Base-by-base conservation (phyloP, 2,113 vertebrate genomes). In the Oenanthe oenanthe region DNA sequence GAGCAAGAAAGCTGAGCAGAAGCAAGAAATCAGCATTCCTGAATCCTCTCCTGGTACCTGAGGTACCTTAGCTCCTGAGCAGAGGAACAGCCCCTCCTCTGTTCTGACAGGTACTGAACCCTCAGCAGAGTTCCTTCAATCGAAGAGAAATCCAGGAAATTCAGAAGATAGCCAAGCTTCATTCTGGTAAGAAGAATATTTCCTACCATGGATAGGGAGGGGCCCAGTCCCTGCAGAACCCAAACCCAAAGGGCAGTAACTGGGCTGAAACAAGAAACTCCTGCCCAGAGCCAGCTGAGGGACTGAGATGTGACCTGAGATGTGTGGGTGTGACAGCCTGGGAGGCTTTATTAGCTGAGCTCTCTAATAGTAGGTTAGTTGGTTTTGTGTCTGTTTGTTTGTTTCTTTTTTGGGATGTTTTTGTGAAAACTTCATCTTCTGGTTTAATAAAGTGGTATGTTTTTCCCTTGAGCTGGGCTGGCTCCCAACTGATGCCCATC, bases 261-360 rank as follows among this genome's bases (percentile, higher is more conserved):
- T 19, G 42, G 53, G 47, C 31, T 2, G 5, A 48, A 25, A 17
- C 3, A 2, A 12, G 54, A 4, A 2, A 57, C 57, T 71, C 31
- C 29, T 38, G 26, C 13, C 3, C 2, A 36, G 5, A 2, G 3
- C 21, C 75, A 25, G 24, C 20, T 2, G 5, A 2, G 16, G 16
- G 29, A 10, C 62, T 5, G 34, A 12, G 38, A 11, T 9, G 42
- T 19, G 91, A 53, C n/a, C 32, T 13, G 43, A 45, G 43, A 45
- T 0, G 0, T 26, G 51, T 25, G 0, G 1, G 2, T 10, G 51
- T 12, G 43, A 22, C 36, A 51, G 11, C 19, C 10, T 13, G 8
- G 42, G 56, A 56, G 34, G 34, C 19, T 36, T 50, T 24, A 5
- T 42, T 40, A 22, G 18, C 75, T 57, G 22, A 15, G n/a, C 13